A percentile compares a stretch with the other conserved stretches of the same genome.
Conservation (phyloP, 2,797 vertebrate genomes). For the Linurgus olivaceus region DNA sequence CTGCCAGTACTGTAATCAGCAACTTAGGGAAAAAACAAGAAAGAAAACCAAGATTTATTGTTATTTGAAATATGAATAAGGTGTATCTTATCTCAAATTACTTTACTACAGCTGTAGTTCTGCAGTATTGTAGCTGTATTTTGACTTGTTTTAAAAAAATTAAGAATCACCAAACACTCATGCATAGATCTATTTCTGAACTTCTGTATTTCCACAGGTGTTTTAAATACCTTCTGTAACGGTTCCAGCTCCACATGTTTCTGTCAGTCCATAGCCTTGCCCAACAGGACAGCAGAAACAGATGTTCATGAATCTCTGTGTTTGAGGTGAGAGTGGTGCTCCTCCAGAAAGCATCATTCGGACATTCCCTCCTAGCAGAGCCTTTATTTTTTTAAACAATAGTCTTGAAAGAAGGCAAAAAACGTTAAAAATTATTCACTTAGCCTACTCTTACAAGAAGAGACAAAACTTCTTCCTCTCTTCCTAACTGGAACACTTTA, state of each 20-base stretch:
- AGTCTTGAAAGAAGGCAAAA: conserved; percentile 74
- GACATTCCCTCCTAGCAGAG: conserved; percentile 89
- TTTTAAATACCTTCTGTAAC: conserved; percentile 88
- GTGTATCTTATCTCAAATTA: background rate
- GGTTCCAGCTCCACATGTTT: conserved; percentile 95
- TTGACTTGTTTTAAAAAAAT: background rate
- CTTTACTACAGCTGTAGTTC: background rate
- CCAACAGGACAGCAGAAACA: conserved; percentile 98
- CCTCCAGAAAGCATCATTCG: conserved; percentile 97
- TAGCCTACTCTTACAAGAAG: background rate
- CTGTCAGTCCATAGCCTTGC: conserved; percentile 95
- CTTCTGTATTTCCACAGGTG: background rate
- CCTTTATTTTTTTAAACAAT: conserved; percentile 91
- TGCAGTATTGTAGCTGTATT: background rate
- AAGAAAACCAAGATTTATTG: background rate
- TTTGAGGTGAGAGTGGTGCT: conserved; percentile 90
- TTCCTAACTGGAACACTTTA: background rate
- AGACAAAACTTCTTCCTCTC: background rate
- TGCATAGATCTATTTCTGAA: background rate
- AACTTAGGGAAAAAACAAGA: conserved; percentile 45
- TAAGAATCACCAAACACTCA: background rate
- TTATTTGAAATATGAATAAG: background rate
- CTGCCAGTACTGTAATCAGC: conserved; percentile 91
- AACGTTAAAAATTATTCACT: background rate
- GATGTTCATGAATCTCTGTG: conserved; percentile 97